Evolutionary conservation across 1,140 invertebrate genomes (phyloP).

Genomic region (Chrysoperla carnea): DNA sequence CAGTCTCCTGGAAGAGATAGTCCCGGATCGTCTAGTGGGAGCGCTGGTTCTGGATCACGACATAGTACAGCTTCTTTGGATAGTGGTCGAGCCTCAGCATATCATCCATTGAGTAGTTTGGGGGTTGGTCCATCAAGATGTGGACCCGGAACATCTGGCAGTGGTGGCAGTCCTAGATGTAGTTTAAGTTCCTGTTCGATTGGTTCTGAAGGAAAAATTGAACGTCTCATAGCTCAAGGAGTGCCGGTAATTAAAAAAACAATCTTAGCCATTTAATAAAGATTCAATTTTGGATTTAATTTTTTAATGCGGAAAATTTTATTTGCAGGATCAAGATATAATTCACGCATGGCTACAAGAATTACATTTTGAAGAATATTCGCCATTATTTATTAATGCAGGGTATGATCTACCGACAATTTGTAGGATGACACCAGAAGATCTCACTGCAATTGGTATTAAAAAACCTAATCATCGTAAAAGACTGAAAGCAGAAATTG

Average conservation of each 20-base stretch:
- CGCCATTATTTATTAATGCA: slow-evolving; percentile 78
- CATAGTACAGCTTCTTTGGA: slow-evolving; percentile 85
- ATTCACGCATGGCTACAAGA: slow-evolving; percentile 88
- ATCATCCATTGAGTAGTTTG: slow-evolving; percentile 22
- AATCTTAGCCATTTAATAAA: background rate
- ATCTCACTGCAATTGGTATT: slow-evolving; percentile 69
- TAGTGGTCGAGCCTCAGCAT: slow-evolving; percentile 72
- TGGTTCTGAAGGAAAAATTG: slow-evolving; percentile 40
- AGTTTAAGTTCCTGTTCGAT: slow-evolving; percentile 53
- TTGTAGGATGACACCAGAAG: slow-evolving; percentile 94
- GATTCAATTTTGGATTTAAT: background rate
- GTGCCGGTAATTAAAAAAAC: slow-evolving; percentile 27
- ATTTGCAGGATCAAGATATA: slow-evolving; percentile 70
- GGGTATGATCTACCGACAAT: slow-evolving; percentile 97
- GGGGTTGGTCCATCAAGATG: slow-evolving; percentile 8
- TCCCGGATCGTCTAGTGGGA: slow-evolving; percentile 71
- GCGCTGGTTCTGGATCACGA: slow-evolving; percentile 53
- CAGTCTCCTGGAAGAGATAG: slow-evolving; percentile 78
- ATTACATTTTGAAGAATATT: slow-evolving; percentile 92
- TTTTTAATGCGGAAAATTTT: background rate
- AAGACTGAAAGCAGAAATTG: slow-evolving; percentile 89
- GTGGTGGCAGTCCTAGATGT: slow-evolving; percentile 27
- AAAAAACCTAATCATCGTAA: slow-evolving; percentile 96
- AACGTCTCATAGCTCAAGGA: slow-evolving; percentile 43
- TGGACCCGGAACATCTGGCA: slow-evolving; percentile 24